These are phyloP conservation scores for Akabosia matsudoensis DNA, from an alignment of 1,140 invertebrate genomes.

Conservation along the genomic window DNA sequence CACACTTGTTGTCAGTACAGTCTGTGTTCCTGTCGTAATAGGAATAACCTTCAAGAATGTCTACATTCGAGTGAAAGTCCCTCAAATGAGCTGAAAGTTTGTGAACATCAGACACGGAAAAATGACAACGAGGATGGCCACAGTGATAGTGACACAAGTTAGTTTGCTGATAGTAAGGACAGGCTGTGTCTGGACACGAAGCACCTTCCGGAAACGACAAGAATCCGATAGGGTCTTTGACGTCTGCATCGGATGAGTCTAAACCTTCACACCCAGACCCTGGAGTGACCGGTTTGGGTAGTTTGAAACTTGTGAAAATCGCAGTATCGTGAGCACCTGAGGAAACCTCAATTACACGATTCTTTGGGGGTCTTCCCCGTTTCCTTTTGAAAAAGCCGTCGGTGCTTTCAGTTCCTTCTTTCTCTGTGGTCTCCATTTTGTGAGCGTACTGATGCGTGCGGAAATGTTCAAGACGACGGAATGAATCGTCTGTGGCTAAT, in stretches of 20 bases:
- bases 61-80: constrained; percentile 78
- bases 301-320: constrained; percentile 88
- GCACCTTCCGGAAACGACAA: constrained; percentile 53
- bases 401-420: constrained; percentile 26
- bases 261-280: neutral
- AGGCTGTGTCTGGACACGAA: constrained; percentile 64
- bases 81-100: constrained; percentile 68
- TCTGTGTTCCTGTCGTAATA: constrained; percentile 76
- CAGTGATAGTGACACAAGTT: constrained; percentile 70
- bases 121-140: constrained; percentile 68
- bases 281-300: constrained; percentile 62
- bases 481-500: constrained; percentile 75
- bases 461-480: constrained; percentile 82
- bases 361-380: constrained; percentile 84
- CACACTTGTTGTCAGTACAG: constrained; percentile 57
- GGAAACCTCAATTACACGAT: constrained; percentile 72
- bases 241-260: neutral
- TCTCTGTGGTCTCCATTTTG: constrained; percentile 34
- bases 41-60: constrained; percentile 75
- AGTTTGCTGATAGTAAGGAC: constrained; percentile 55
- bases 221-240: constrained; percentile 46
- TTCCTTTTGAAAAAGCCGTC: constrained; percentile 87
- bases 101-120: constrained; percentile 65
- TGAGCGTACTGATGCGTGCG: constrained; percentile 52
- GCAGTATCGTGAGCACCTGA: constrained; percentile 60